Conservation (phyloP, 1,140 invertebrate species). For the Hycleus cichorii region DNA sequence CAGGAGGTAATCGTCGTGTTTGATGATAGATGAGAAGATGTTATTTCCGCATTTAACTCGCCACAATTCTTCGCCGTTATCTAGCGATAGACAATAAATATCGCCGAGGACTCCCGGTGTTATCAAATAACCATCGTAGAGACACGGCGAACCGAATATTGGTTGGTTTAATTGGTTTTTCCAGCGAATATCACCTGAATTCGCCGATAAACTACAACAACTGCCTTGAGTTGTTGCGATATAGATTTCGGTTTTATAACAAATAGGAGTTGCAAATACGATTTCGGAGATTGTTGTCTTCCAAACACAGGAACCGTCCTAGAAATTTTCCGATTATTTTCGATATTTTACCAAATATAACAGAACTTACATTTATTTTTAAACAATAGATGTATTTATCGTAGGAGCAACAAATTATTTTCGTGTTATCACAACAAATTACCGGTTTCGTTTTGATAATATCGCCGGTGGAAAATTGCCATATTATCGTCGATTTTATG, state of each 20-base stretch:
- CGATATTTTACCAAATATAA: not conserved
- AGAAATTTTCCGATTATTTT: constrained; percentile 15
- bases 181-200: constrained; percentile 46
- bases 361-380: constrained; percentile 45
- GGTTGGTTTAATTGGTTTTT: constrained; percentile 45
- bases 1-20: constrained; percentile 41
- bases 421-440: constrained; percentile 35
- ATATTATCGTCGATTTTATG: constrained; percentile 47
- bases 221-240: constrained; percentile 53
- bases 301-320: constrained; percentile 44
- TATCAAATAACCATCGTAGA: constrained; percentile 45
- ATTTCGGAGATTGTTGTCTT: constrained; percentile 43
- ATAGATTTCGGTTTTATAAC: constrained; percentile 42
- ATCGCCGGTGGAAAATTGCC: constrained; percentile 53
- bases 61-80: constrained; percentile 33
- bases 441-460: constrained; percentile 61
- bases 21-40: constrained; percentile 58
- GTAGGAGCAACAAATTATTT: constrained; percentile 60
- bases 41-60: constrained; percentile 45
- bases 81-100: constrained; percentile 44
- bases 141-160: constrained; percentile 55
- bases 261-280: constrained; percentile 53
- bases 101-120: constrained; percentile 50
- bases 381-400: constrained; percentile 57
- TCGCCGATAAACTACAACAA: constrained; percentile 45